These are phyloP conservation scores for Lemur catta DNA, from an alignment of 2,797 vertebrate species.

Conservation along the genomic window DNA sequence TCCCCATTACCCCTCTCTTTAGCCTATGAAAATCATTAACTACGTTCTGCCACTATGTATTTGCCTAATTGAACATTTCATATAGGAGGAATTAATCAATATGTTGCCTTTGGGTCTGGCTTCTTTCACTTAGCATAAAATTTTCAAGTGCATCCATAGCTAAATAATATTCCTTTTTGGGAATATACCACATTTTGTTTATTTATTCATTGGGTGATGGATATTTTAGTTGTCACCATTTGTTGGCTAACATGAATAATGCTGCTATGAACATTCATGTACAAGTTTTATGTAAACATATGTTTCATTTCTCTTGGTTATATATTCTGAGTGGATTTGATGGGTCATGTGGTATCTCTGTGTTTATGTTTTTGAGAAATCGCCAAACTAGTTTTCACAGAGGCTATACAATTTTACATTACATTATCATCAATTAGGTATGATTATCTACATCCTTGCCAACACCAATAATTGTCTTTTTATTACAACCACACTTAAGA, in stretches of 20 bases:
- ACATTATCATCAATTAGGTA: neutral
- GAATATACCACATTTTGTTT: neutral
- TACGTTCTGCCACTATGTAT: neutral
- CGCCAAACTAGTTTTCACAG: neutral
- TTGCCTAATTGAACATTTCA: neutral
- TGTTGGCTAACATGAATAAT: neutral
- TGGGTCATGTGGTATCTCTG: neutral
- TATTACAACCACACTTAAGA: neutral
- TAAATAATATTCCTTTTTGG: neutral
- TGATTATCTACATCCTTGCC: neutral
- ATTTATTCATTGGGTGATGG: neutral
- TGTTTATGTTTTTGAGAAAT: neutral
- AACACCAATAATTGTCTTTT: neutral
- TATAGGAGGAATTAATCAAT: neutral
- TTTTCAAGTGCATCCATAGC: neutral
- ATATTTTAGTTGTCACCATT: neutral
- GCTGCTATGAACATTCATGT: neutral
- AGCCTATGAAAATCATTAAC: neutral
- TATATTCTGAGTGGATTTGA: neutral
- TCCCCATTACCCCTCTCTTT: accelerated
- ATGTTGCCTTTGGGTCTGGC: no score
- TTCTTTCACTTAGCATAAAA: neutral
- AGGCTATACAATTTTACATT: neutral
- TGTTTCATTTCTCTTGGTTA: neutral
- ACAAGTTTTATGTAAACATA: neutral